Conservation (phyloP, 2,888 invertebrate genomes). For the Himalopsyche anomala region DNA sequence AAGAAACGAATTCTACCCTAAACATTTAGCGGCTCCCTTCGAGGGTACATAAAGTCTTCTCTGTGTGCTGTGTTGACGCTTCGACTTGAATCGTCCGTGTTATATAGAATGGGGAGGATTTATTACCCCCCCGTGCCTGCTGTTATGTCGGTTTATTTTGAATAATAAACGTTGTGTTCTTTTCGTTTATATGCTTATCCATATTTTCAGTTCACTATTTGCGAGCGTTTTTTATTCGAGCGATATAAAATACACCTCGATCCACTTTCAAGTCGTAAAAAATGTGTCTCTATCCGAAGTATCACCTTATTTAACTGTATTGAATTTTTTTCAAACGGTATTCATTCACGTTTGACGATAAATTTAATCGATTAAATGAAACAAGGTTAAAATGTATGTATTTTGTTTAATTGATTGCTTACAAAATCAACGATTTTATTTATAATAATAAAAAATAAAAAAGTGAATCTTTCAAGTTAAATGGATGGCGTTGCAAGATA, state of each 20-base stretch:
- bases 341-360: too few relatives aligned
- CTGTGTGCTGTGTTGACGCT: constrained; percentile 36
- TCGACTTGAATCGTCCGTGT: constrained; percentile 32
- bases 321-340: not conserved
- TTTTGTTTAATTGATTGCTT: too few relatives aligned
- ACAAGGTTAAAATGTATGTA: too few relatives aligned
- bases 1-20: constrained; percentile 4
- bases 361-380: too few relatives aligned
- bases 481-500: too few relatives aligned
- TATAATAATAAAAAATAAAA: too few relatives aligned
- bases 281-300: constrained; percentile 17
- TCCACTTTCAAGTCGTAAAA: constrained; percentile 32
- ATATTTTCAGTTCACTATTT: constrained; percentile 42
- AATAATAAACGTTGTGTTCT: constrained; percentile 43
- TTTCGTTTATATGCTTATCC: constrained; percentile 43
- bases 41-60: constrained; percentile 24
- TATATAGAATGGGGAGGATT: constrained; percentile 22
- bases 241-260: constrained; percentile 36
- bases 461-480: too few relatives aligned
- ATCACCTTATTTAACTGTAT: not conserved
- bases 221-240: constrained; percentile 11
- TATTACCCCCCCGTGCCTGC: constrained; percentile 34
- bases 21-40: constrained; percentile 11
- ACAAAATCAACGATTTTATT: too few relatives aligned
- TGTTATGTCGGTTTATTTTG: constrained; percentile 43